phyloP scores from a whole-genome alignment of 1,140 invertebrate genomes.

The Neelides sp. region DNA sequence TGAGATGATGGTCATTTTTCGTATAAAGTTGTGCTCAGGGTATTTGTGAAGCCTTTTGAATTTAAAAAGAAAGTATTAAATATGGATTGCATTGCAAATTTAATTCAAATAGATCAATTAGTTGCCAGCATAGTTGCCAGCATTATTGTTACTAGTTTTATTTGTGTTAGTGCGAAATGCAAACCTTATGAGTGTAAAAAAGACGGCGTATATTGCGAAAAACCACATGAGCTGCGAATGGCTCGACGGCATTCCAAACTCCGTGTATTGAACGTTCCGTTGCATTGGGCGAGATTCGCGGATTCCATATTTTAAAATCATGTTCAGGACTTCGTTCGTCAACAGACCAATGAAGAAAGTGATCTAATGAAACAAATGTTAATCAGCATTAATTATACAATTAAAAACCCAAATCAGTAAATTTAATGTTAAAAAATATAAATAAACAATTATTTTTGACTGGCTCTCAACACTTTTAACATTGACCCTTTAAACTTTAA shows the following conservation, averaged over 20 bases:
- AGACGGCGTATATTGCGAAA: conserved; percentile 69
- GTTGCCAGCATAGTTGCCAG: too few relatives aligned
- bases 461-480: conserved; percentile 16
- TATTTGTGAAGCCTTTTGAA: too few relatives aligned
- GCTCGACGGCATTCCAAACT: conserved; percentile 89
- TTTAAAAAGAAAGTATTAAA: too few relatives aligned
- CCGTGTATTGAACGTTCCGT: conserved; percentile 54
- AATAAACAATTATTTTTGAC: conserved; percentile 8
- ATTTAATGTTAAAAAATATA: conserved; percentile 12
- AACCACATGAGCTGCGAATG: conserved; percentile 90
- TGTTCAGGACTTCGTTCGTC: conserved; percentile 66
- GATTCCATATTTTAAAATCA: conserved; percentile 67
- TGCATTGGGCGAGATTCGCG: conserved; percentile 61
- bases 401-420: conserved; percentile 11
- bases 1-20: conserved; percentile 32
- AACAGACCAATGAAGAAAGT: conserved; percentile 67
- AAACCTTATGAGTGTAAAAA: conserved; percentile 77
- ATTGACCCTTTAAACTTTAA: conserved; percentile 18
- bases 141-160: too few relatives aligned
- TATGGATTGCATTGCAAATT: too few relatives aligned
- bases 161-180: too few relatives aligned
- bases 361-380: conserved; percentile 49
- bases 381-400: neutral
- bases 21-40: conserved; percentile 18
- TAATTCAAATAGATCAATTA: too few relatives aligned